A percentile compares a stretch with the other conserved stretches of the same genome.
Evolutionary conservation across 2,113 vertebrate species (phyloP).

Genomic region (Rutilus rutilus): DNA sequence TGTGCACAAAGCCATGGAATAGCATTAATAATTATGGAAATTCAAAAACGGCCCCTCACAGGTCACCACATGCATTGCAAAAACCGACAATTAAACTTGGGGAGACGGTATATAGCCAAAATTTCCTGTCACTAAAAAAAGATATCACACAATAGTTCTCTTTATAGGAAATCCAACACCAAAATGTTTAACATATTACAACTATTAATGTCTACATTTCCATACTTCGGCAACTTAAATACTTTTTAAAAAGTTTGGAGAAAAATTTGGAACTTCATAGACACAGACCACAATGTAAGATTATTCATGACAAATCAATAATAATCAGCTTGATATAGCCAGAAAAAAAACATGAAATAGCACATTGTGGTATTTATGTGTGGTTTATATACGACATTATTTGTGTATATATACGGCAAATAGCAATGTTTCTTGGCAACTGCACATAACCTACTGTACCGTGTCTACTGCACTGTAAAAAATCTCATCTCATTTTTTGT

Average conservation of each 20-base stretch:
- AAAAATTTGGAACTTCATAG: neutral
- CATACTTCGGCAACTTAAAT: neutral
- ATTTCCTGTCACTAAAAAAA: neutral
- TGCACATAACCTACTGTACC: too few relatives aligned
- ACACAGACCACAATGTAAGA: neutral
- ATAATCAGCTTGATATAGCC: neutral
- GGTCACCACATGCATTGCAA: neutral
- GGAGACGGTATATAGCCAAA: neutral
- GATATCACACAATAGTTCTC: neutral
- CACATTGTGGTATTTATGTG: neutral
- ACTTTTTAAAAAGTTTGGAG: neutral
- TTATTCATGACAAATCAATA: neutral
- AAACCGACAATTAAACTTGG: neutral
- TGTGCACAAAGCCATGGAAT: neutral
- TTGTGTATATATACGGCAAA: too few relatives aligned
- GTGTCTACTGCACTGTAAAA: too few relatives aligned
- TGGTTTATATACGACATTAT: too few relatives aligned
- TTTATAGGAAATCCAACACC: neutral
- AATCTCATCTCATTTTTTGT: too few relatives aligned
- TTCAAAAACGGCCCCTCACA: neutral
- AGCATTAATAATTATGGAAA: slow-evolving; percentile 15
- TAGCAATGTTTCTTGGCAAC: too few relatives aligned
- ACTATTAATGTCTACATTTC: neutral
- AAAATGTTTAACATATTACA: neutral
- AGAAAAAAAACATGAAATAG: neutral